Percentiles rank a stretch among this genome's conserved stretches.
Conservation (phyloP, 92 coral and sea anemone genomes). For the Epizoanthus illoricatus region DNA sequence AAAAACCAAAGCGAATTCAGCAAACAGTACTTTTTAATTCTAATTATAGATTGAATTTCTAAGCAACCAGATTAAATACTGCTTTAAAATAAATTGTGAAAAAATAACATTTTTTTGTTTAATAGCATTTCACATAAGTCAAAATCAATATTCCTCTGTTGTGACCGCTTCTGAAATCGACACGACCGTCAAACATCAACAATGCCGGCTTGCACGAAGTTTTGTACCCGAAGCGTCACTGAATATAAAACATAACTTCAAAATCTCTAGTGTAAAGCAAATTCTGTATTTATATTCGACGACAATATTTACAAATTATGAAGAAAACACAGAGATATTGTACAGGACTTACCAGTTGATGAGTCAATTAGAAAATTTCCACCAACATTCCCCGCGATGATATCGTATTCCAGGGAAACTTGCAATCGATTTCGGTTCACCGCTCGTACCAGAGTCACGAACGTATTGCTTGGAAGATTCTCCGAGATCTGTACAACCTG, state of each 20-base stretch:
- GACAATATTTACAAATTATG: slow-evolving; percentile 11
- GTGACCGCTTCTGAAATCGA: too few relatives aligned
- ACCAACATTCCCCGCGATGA: slow-evolving; percentile 65
- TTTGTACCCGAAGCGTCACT: too few relatives aligned
- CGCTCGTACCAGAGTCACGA: slow-evolving; percentile 77
- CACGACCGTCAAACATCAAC: too few relatives aligned
- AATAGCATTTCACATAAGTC: too few relatives aligned
- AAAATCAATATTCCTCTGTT: too few relatives aligned
- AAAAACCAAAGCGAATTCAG: background rate
- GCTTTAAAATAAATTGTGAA: too few relatives aligned
- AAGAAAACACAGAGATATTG: background rate
- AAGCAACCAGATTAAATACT: too few relatives aligned
- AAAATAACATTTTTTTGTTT: too few relatives aligned
- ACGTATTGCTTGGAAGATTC: slow-evolving; percentile 66
- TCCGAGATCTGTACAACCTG: slow-evolving; percentile 64
- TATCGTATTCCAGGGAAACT: slow-evolving; percentile 47
- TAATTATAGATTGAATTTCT: too few relatives aligned
- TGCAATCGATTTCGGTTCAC: slow-evolving; percentile 28
- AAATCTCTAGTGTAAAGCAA: too few relatives aligned
- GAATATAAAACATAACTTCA: background rate
- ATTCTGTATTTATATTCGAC: background rate
- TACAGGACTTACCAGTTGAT: slow-evolving; percentile 69
- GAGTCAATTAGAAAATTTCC: slow-evolving; percentile 67
- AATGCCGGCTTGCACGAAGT: too few relatives aligned
- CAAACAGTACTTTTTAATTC: background rate